Evolutionary conservation across 2,888 invertebrate species (phyloP), one percentile per base, ranked within the genome.

Genomic region (Melanostoma mellinum): DNA sequence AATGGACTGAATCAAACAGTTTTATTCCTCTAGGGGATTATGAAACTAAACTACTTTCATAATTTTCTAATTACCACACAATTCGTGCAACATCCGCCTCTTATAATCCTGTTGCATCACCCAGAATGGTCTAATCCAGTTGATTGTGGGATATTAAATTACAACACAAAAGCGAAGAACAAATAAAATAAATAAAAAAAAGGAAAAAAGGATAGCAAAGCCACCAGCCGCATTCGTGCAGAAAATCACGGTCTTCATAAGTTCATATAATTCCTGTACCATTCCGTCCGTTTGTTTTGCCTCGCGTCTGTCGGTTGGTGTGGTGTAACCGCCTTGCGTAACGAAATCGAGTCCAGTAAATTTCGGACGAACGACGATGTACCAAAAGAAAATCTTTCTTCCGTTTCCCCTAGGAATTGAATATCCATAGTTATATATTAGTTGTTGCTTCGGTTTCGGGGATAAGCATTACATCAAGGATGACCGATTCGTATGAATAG

Each of bases 401-500:
- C 61, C 77, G 68, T 33, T 61, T 78, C 69, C 82, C 78, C 56
- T 4, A 53, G 61, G 67, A 73, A 60, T 53, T 33, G 33, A 63
- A 69, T 20, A 53, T 53, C 52, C n/a, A n/a, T 67, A 65, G 10
- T 73, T 30, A 36, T 63, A 52, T 73, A 50, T 63, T 72, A 53
- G n/a, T 46, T 52, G 3, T 58, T 55, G 35, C 48, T 52, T 76
- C 46, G 53, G 73, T 65, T 67, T 65, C 50, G 73, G 63, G 74
- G 79, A 84, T 84, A 71, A 20, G 44, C 65, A 74, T 78, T 79
- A 79, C 84, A 79, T 84, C 79, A 79, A 72, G 74, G 84, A 84
- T 84, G 84, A 75, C 84, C 84, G 84, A 79, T 79, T 84, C 84
- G 60, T 60, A 71, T 78, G 74, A 84, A 74, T 79, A 75, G 79